Evolutionary conservation across 1,140 invertebrate species (phyloP).

Genomic region (Drosophila athabasca): DNA sequence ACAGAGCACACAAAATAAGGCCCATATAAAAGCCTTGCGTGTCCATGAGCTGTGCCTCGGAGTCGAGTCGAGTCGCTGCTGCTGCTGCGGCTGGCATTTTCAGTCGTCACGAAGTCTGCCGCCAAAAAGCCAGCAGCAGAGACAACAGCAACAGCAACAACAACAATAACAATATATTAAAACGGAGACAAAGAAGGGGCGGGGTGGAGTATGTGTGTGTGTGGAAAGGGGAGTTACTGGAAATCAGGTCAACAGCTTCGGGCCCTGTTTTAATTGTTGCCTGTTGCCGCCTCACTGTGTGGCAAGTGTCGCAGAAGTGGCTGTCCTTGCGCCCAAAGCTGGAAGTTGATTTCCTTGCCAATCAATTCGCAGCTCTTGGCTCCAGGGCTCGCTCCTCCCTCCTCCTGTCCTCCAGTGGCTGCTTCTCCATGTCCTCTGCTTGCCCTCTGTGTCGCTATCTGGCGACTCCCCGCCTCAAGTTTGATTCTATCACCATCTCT

Average conservation of each 20-base stretch:
- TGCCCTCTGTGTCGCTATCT: slow-evolving; percentile 48
- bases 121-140: slow-evolving; percentile 23
- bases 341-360: slow-evolving; percentile 78
- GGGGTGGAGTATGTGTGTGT: too few species aligned
- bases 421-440: slow-evolving; percentile 57
- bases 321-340: slow-evolving; percentile 54
- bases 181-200: neutral
- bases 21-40: slow-evolving; percentile 63
- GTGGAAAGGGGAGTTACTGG: slow-evolving; percentile 1
- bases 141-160: slow-evolving; percentile 43
- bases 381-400: too few species aligned
- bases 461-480: slow-evolving; percentile 23
- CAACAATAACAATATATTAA: slow-evolving; percentile 35
- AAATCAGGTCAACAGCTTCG: slow-evolving; percentile 54
- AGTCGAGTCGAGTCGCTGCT: neutral
- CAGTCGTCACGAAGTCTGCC: slow-evolving; percentile 74
- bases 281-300: slow-evolving; percentile 17
- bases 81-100: slow-evolving; percentile 53
- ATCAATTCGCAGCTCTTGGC: slow-evolving; percentile 23
- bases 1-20: slow-evolving; percentile 16
- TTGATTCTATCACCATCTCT: slow-evolving; percentile 60
- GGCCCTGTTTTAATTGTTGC: slow-evolving; percentile 66
- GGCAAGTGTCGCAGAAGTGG: slow-evolving; percentile 31
- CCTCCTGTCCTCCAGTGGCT: neutral
- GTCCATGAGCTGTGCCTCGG: slow-evolving; percentile 17